Evolutionary conservation across 1,140 invertebrate species (phyloP), one percentile per base, ranked within the genome.

Genomic region (Hycleus cichorii): DNA sequence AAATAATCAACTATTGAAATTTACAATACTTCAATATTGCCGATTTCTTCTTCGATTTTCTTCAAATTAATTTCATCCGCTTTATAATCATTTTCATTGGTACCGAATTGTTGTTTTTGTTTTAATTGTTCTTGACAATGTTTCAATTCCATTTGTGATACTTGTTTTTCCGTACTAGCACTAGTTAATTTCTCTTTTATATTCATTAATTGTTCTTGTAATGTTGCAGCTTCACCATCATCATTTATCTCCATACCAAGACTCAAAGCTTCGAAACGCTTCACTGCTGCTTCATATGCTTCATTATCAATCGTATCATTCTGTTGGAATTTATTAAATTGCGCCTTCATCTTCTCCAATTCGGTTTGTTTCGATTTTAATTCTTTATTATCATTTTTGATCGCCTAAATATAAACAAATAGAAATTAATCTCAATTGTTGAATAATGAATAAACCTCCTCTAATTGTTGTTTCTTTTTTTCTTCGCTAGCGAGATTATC

Each of bases 171-270:
- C 1, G 40, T 42, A 7, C 6, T 60, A 83, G 79, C 8, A 84
- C 84, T 57, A 90, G 86, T 60, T 89, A 6, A 85, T 82, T 47
- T 90, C 86, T 0, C 91, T 95, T 65, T 89, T 85, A 89, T 88
- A 71, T 78, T 82, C 66, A 94, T 94, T 1, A 96, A 76, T 70
- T 96, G 92, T 62, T 95, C 90, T 71, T 92, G 88, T 12, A 97
- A 76, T 4, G 93, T 93, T n/a, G 88, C 83, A 54, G 86, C 85
- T 72, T 87, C 81, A 10, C 93, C 91, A 65, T 85, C 84, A n/a
- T 88, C 86, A 55, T 84, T 87, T 25, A 85, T 82, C 32, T 93
- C 83, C 46, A 90, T 75, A 24, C 94, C 94, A 24, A 88, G 80
- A 70, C 83, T 90, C 5, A 95, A 83, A 51, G 91, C 91, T 67